Evolutionary conservation across 1,140 invertebrate species (phyloP).

Genomic region (Aethina tumida): DNA sequence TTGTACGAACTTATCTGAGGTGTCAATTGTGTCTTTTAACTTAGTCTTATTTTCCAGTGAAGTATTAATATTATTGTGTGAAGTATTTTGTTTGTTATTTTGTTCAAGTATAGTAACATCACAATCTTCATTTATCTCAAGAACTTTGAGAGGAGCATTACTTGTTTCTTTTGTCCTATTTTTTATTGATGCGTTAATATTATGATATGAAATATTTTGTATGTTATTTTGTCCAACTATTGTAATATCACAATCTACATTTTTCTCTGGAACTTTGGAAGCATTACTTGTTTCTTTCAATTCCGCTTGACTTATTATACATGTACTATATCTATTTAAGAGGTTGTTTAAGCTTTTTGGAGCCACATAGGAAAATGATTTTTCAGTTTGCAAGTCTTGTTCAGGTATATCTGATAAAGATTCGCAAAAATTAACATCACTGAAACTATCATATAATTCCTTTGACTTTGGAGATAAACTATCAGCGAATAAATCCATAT

Average conservation of each 20-base stretch:
- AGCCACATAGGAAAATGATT: constrained; percentile 19
- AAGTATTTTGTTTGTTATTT: too few species aligned
- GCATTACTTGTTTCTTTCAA: neutral
- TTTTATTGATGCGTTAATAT: too few species aligned
- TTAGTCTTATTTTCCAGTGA: neutral
- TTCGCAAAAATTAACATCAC: neutral
- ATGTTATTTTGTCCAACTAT: too few species aligned
- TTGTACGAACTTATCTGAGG: constrained; percentile 4
- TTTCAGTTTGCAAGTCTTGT: constrained; percentile 9
- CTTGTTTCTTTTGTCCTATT: too few species aligned
- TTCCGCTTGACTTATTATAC: neutral
- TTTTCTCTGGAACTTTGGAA: neutral
- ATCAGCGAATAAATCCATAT: constrained; percentile 12
- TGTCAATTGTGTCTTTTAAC: neutral
- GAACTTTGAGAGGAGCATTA: too few species aligned
- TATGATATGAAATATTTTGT: too few species aligned
- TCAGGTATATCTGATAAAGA: constrained; percentile 3
- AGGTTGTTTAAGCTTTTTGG: constrained; percentile 19
- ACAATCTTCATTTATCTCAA: neutral
- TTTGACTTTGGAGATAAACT: constrained; percentile 1
- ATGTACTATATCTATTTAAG: constrained; percentile 12
- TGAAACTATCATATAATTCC: constrained; percentile 4
- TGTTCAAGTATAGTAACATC: too few species aligned
- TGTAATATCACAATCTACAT: neutral
- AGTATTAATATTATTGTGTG: neutral